Evolutionary conservation across 2,888 invertebrate genomes (phyloP), one percentile per base, ranked within the genome.

Genomic region (Drosophila ustulata): DNA sequence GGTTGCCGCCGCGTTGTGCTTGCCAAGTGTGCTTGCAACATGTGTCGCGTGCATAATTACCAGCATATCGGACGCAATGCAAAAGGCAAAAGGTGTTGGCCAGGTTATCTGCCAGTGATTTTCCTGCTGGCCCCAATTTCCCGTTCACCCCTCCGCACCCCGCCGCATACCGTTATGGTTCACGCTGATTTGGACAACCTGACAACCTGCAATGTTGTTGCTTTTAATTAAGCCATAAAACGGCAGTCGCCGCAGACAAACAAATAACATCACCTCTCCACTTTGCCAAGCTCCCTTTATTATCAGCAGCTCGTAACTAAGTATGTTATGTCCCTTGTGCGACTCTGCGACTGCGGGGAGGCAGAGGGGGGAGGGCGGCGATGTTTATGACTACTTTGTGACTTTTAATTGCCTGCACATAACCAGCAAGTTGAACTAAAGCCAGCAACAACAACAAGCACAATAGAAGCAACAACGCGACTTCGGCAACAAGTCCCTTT

Each of bases 11-110:
- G n/a, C 11, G 37, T n/a, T 37, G 37, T 9, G 5, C 0, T 45
- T 26, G 52, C 56, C 70, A 66, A 75, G 76, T 67, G 76, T 77
- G 53, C 58, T 51, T 57, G 78, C 74, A 79, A 83, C 81, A 86
- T 88, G 86, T 83, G 82, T 83, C 83, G 86, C 87, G 88, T 83
- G 82, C 78, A 88, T 83, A 83, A 83, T 88, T 86, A 75, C 62
- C 66, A 58, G 50, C 23, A 46, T 73, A 66, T 63, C 71, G 65
- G 59, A 52, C 57, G 58, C 39, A 59, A 50, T 32, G 23, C 34
- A 58, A 51, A 23, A 56, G 26, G 34, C 62, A 46, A 28, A 62
- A 78, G 75, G 70, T 59, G 67, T 58, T 78, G 56, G 73, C 68
- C 78, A 49, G 78, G 59, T 65, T 69, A 58, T 58, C 58, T 52